phyloP scores from a whole-genome alignment of 2,113 vertebrate species.

The Eubucco bourcierii region DNA sequence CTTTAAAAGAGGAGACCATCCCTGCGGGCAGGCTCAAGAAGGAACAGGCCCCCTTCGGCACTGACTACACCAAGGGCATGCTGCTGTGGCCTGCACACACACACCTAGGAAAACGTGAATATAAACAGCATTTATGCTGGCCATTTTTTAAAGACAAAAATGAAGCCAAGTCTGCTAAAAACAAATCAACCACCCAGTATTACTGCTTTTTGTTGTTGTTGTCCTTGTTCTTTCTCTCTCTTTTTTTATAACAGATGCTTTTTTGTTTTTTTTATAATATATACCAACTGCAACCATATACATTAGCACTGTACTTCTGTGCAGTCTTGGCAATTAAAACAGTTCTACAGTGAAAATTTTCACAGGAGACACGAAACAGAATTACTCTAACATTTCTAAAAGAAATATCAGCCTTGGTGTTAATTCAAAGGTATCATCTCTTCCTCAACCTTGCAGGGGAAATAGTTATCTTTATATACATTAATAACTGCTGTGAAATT shows the following conservation, averaged over 20 bases:
- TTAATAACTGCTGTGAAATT: conserved; percentile 84
- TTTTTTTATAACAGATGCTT: conserved; percentile 73
- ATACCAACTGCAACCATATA: conserved; percentile 80
- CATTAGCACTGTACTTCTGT: conserved; percentile 81
- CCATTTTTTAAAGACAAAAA: conserved; percentile 82
- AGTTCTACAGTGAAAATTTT: conserved; percentile 83
- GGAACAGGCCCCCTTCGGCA: conserved; percentile 89
- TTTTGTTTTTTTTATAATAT: conserved; percentile 57
- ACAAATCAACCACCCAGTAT: conserved; percentile 82
- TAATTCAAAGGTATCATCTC: conserved; percentile 85
- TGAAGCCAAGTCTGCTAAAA: conserved; percentile 86
- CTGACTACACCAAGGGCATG: conserved; percentile 90
- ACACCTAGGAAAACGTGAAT: conserved; percentile 93
- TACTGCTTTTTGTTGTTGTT: conserved; percentile 41
- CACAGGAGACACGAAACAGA: conserved; percentile 82
- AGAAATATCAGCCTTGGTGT: conserved; percentile 82
- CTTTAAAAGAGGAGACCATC: conserved; percentile 90
- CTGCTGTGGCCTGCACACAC: conserved; percentile 87
- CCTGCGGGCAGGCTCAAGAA: conserved; percentile 91
- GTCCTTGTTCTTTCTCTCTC: not conserved
- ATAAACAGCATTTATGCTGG: conserved; percentile 94
- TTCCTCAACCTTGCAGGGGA: conserved; percentile 85
- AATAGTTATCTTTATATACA: conserved; percentile 89
- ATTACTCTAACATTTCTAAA: conserved; percentile 85
- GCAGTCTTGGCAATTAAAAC: conserved; percentile 86